phyloP scores from a whole-genome alignment of 2,888 invertebrate species.

The Stenchaetothrips biformis region DNA sequence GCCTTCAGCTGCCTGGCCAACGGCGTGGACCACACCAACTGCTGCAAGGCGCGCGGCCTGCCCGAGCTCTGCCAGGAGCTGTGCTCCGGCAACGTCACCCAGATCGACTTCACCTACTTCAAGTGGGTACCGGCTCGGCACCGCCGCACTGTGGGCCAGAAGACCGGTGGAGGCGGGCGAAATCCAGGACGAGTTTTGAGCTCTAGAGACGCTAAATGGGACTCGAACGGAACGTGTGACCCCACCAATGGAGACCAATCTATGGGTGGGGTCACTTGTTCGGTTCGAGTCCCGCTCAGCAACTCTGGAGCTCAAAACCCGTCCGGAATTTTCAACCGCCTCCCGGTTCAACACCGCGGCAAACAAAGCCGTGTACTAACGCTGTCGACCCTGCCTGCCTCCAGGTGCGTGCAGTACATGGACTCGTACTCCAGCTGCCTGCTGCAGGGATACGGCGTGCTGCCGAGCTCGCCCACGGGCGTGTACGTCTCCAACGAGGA shows the following conservation, averaged over 20 bases:
- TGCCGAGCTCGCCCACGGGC: constrained; percentile 66
- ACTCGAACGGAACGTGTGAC: too few relatives aligned
- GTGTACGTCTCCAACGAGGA: constrained; percentile 69
- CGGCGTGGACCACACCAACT: constrained; percentile 74
- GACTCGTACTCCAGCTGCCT: constrained; percentile 74
- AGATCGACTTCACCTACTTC: constrained; percentile 74
- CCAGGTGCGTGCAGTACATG: constrained; percentile 74
- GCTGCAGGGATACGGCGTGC: constrained; percentile 76
- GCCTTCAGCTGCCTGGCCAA: constrained; percentile 76
- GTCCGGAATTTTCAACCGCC: too few relatives aligned
- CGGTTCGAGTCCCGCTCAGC: too few relatives aligned
- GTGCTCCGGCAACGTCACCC: constrained; percentile 73
- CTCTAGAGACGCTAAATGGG: too few relatives aligned
- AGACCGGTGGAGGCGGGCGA: too few relatives aligned
- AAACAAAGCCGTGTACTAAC: too few relatives aligned
- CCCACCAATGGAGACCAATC: too few relatives aligned
- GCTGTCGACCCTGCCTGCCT: constrained; percentile 9
- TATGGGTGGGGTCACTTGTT: too few relatives aligned
- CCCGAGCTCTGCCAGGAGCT: constrained; percentile 69
- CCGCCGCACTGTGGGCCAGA: too few relatives aligned
- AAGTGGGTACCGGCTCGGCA: constrained; percentile 70
- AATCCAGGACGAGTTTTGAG: too few relatives aligned
- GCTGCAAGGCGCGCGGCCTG: constrained; percentile 69
- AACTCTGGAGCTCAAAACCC: too few relatives aligned
- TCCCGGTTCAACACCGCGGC: background rate